Conservation (phyloP, 2,113 vertebrate species). For the Megalops atlanticus region DNA sequence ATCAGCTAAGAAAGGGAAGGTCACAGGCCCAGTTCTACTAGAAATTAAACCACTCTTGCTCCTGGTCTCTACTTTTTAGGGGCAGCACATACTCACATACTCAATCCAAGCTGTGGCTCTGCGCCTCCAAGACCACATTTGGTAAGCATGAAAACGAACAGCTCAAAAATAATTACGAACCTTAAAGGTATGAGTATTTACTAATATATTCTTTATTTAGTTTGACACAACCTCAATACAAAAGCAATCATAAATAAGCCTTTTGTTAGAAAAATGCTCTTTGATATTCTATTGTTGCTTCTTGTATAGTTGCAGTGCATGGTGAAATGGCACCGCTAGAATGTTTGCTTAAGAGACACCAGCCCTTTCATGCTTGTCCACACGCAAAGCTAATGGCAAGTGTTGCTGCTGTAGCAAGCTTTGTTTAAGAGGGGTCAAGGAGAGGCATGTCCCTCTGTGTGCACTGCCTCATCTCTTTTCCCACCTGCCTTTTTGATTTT, state of each 20-base stretch:
- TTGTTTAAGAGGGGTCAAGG: neutral
- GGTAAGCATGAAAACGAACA: neutral
- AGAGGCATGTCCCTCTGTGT: neutral
- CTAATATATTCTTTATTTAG: conserved; percentile 44
- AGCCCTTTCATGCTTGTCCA: neutral
- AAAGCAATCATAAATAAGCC: conserved; percentile 49
- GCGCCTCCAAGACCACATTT: neutral
- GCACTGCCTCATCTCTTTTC: neutral
- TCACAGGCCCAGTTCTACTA: too few species aligned
- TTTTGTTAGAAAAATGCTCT: conserved; percentile 50
- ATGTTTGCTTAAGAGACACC: too few species aligned
- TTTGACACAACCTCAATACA: conserved; percentile 39
- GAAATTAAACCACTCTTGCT: too few species aligned
- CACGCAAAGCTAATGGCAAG: neutral
- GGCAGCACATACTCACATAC: too few species aligned
- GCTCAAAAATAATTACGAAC: conserved; percentile 16
- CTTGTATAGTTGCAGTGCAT: conserved; percentile 46
- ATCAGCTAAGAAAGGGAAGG: too few species aligned
- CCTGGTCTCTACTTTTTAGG: too few species aligned
- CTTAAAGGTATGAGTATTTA: conserved; percentile 42
- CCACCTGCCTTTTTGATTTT: neutral
- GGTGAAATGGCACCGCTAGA: conserved; percentile 28
- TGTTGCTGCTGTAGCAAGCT: neutral
- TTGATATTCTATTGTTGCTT: conserved; percentile 30
- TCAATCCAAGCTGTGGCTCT: too few species aligned